Percentiles rank a stretch among this genome's conserved stretches.
These are phyloP conservation scores for Cosmia trapezina DNA, from an alignment of 2,888 invertebrate species.

Conservation along the genomic window DNA sequence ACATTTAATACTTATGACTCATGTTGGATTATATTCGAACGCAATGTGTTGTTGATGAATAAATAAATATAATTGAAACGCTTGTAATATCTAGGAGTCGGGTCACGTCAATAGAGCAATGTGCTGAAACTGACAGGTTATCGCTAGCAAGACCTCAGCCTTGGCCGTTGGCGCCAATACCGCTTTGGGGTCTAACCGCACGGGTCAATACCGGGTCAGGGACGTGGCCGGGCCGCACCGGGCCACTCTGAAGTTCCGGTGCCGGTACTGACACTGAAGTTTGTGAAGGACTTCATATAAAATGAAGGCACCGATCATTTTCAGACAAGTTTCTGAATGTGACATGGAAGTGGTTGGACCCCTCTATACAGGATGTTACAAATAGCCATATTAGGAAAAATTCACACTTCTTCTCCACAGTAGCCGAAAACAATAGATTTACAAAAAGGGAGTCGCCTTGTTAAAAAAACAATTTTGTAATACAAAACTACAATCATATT, in stretches of 20 bases:
- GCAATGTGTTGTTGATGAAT: background rate
- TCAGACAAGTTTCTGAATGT: background rate
- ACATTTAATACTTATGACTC: background rate
- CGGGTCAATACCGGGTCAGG: constrained; percentile 13
- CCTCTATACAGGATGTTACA: background rate
- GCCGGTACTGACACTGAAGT: background rate
- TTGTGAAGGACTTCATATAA: background rate
- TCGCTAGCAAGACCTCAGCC: background rate
- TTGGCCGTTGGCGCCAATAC: background rate
- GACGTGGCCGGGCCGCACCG: background rate
- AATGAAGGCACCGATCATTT: background rate
- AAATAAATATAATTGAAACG: background rate
- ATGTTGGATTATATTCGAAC: too few relatives aligned
- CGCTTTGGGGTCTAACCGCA: constrained; percentile 15
- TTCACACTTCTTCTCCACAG: too few relatives aligned
- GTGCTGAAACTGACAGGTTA: constrained; percentile 11
- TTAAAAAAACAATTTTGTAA: too few relatives aligned
- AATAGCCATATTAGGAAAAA: background rate
- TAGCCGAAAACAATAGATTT: too few relatives aligned
- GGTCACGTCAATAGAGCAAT: constrained; percentile 3
- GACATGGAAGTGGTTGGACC: background rate
- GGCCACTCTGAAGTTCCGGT: background rate
- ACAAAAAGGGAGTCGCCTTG: too few relatives aligned
- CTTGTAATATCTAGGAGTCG: background rate
- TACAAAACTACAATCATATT: too few relatives aligned